Evolutionary conservation across 2,888 invertebrate species (phyloP).

Genomic region (Epinotia ramella): DNA sequence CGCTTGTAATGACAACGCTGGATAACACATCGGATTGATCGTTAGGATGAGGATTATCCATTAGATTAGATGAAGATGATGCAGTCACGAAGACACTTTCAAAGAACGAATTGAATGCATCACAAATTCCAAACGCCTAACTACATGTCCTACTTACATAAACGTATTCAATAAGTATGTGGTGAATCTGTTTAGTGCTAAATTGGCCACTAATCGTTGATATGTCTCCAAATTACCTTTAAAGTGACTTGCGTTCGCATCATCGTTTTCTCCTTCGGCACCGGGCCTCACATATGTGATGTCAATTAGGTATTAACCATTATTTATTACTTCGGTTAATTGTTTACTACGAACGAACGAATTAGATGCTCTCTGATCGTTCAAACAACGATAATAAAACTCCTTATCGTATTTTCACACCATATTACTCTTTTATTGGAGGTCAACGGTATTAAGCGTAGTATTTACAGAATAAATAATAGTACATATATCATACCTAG

Average conservation of each 20-base stretch:
- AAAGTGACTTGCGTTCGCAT: background rate
- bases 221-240: background rate
- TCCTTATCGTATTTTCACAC: constrained; percentile 34
- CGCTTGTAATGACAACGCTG: too few relatives aligned
- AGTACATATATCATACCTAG: too few relatives aligned
- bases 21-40: too few relatives aligned
- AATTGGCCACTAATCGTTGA: background rate
- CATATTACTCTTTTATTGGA: background rate
- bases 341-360: constrained; percentile 6
- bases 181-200: background rate
- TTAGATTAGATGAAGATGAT: too few relatives aligned
- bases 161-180: background rate
- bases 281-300: background rate
- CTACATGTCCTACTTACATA: background rate
- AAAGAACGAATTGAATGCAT: too few relatives aligned
- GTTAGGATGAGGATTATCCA: too few relatives aligned
- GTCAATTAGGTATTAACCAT: background rate
- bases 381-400: background rate
- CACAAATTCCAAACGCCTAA: too few relatives aligned
- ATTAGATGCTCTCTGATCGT: constrained; percentile 7
- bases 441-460: too few relatives aligned
- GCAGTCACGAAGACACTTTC: too few relatives aligned
- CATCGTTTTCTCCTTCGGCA: background rate
- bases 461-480: too few relatives aligned
- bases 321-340: background rate